Conservation (phyloP, 2,888 invertebrate species). For the Ormyrus pomaceus region DNA sequence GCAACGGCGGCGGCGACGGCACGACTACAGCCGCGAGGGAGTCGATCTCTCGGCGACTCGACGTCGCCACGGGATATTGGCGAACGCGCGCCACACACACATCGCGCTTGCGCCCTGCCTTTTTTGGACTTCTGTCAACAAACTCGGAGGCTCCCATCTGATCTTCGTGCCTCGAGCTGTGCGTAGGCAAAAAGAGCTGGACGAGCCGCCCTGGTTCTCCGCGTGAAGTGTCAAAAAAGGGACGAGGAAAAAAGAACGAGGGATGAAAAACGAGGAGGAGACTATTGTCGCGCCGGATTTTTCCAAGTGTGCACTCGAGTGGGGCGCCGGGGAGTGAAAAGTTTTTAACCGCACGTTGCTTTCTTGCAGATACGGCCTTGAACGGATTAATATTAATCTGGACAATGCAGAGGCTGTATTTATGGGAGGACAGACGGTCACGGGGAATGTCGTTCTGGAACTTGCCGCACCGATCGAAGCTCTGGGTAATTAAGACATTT, state of each 20-base stretch:
- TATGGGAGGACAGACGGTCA: constrained; percentile 62
- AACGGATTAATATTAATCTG: constrained; percentile 62
- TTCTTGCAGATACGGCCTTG: constrained; percentile 62
- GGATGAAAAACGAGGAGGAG: constrained; percentile 26
- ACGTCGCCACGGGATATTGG: constrained; percentile 68
- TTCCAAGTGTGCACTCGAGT: neutral
- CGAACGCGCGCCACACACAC: constrained; percentile 49
- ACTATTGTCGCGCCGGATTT: constrained; percentile 35
- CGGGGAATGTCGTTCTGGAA: constrained; percentile 63
- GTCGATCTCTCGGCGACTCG: constrained; percentile 61
- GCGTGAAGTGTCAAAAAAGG: neutral
- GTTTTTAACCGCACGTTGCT: neutral
- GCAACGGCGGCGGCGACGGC: neutral
- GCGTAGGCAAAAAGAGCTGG: too few species aligned
- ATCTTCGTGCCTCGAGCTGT: neutral
- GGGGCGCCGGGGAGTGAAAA: too few species aligned
- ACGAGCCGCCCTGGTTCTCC: neutral
- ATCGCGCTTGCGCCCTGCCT: constrained; percentile 57
- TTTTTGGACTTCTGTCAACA: constrained; percentile 70
- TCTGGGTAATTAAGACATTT: constrained; percentile 59
- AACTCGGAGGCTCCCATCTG: constrained; percentile 52
- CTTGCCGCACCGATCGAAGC: constrained; percentile 60
- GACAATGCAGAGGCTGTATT: constrained; percentile 66
- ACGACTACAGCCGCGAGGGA: neutral
- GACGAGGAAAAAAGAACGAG: too few species aligned